Evolutionary conservation across 2,113 vertebrate genomes (phyloP), one percentile per base, ranked within the genome.

Genomic region (Typhlomys cinereus): DNA sequence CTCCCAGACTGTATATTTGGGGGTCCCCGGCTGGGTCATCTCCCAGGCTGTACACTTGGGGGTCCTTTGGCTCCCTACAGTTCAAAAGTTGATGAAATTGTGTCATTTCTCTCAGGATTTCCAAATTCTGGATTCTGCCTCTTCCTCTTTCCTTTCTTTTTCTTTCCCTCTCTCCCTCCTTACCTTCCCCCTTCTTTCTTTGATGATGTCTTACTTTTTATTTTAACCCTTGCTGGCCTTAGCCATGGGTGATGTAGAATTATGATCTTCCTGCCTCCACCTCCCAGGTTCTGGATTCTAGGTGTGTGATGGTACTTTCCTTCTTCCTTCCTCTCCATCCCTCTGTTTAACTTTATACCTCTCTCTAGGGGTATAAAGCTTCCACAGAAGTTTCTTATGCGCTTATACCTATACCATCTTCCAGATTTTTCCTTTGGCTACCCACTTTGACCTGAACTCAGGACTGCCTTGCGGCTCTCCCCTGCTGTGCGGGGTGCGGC

Each of bases 81-180:
- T 67, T 84, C 36, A 18, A 4, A 67, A 41, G 3, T 39, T 70
- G 66, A 27, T 48, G 61, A 70, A 41, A 46, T 25, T 50, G 57
- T 54, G 31, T 86, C 46, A 62, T 67, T 50, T 80, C 4, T 79
- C 73, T 39, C 10, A 9, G 12, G 59, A 50, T 73, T 69, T 41
- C 44, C 61, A 74, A 80, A 76, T 85, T 64, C 88, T 85, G 54
- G 34, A 41, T 85, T 86, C n/a, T n/a, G n/a, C n/a, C n/a, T n/a
- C n/a, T n/a, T 89, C 50, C 44, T 61, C 82, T 67, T 79, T 25
- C 44, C 69, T 48, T 39, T 21, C 36, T 46, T 59, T 82, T 23
- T 36, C n/a, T n/a, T n/a, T n/a, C n/a, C n/a, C n/a, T n/a, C n/a
- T n/a, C n/a, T n/a, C n/a, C n/a, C n/a, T n/a, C n/a, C n/a, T n/a